Evolutionary conservation across 2,113 vertebrate genomes (phyloP), one percentile per base, ranked within the genome.

Genomic region (Epinephelus moara): DNA sequence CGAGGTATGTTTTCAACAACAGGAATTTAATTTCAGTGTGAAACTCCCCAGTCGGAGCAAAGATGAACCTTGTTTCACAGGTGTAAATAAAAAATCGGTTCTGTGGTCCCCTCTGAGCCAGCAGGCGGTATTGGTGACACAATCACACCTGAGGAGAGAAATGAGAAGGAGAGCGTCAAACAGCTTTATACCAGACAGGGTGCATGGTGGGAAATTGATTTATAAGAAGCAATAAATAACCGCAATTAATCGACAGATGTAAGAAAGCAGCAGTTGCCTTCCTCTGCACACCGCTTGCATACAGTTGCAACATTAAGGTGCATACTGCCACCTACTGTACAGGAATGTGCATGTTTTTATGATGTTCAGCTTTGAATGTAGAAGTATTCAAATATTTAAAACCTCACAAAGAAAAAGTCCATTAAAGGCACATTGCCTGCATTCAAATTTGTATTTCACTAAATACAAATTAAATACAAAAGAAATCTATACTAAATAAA

Each of bases 291-390:
- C 40, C 9, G 27, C 30, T 59, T 73, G 30, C 17, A 27, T 47
- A 7, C 11, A 25, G 47, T 13, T 64, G 37, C 30, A 60, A 63
- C 49, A 50, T 66, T 5, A 70, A 80, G 81, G 67, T 61, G 25
- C 45, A 75, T 42, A 72, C 88, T 88, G 88, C 88, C 86, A 78
- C 76, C 90, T 86, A 50, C 42, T 78, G 60, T 71, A 50, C 19
- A 45, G 42, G 42, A 45, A 45, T 10, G 42, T 45, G 42, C 10
- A 68, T 56, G 47, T 47, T 55, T 56, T n/a, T 40, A 52, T 64
- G 4, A 12, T 47, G 11, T 19, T 27, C 6, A 60, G n/a, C 27
- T 50, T 4, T 47, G 25, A 15, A 19, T 15, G 21, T 21, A 42
- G 19, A 15, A 25, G 21, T 21, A 27, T 55, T 33, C 23, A 30